Conservation (phyloP, 1,140 invertebrate species). For the Psilanteris sp. region DNA sequence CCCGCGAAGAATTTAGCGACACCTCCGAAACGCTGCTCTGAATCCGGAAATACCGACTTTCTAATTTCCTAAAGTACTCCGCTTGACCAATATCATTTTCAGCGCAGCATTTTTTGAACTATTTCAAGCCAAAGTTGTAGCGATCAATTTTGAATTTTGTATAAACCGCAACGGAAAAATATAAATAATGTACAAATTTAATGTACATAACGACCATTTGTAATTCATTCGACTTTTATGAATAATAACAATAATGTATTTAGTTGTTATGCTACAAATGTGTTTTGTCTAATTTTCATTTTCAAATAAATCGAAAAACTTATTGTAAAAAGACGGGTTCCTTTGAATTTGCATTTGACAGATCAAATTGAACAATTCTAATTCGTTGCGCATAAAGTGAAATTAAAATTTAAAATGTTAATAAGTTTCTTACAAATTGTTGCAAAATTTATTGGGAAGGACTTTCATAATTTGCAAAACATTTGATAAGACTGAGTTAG, state of each 20-base stretch:
- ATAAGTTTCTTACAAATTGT: too few species aligned
- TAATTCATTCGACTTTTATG: slow-evolving; percentile 5
- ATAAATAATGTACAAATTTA: slow-evolving; percentile 25
- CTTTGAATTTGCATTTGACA: too few species aligned
- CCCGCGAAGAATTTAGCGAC: slow-evolving; percentile 29
- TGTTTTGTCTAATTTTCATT: too few species aligned
- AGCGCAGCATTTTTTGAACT: slow-evolving; percentile 13
- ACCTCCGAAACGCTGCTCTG: slow-evolving; percentile 13
- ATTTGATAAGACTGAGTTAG: too few species aligned
- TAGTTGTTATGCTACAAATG: too few species aligned
- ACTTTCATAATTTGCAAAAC: too few species aligned
- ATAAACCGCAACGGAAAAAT: background rate
- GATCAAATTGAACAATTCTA: too few species aligned
- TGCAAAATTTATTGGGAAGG: too few species aligned
- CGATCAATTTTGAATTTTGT: slow-evolving; percentile 15
- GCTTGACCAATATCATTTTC: background rate
- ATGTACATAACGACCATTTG: slow-evolving; percentile 23
- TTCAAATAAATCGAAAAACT: too few species aligned
- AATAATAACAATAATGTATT: too few species aligned
- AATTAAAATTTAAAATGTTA: too few species aligned
- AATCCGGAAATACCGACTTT: background rate
- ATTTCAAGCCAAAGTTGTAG: slow-evolving; percentile 28
- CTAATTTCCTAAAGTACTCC: background rate
- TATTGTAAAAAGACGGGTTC: too few species aligned
- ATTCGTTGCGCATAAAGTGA: slow-evolving; percentile 5